These are phyloP conservation scores for Macrophya alboannulata DNA, from an alignment of 2,888 invertebrate species.

Conservation along the genomic window DNA sequence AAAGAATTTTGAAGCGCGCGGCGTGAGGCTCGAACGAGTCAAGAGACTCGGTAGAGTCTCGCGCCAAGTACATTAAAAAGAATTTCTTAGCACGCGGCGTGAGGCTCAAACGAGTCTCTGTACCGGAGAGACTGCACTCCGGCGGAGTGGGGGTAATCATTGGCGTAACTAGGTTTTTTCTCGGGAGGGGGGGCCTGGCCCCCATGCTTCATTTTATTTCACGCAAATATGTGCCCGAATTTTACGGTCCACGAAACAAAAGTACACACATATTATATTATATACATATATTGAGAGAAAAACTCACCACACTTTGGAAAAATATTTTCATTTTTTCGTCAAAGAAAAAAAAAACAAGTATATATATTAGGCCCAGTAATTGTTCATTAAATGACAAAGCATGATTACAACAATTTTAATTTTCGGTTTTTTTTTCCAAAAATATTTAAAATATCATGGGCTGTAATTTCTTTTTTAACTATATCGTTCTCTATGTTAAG, in stretches of 20 bases:
- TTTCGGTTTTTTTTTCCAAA: conserved; percentile 20
- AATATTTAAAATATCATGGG: conserved; percentile 2
- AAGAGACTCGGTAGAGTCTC: too few species aligned
- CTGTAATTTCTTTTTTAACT: conserved; percentile 4
- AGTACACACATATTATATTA: background rate
- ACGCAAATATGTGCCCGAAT: background rate
- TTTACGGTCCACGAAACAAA: background rate
- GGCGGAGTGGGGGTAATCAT: too few species aligned
- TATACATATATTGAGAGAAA: background rate
- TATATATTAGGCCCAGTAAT: too few species aligned
- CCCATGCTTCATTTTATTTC: background rate
- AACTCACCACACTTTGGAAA: too few species aligned
- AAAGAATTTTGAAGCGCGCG: too few species aligned
- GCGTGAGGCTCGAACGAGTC: too few species aligned
- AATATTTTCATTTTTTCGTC: too few species aligned
- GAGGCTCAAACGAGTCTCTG: too few species aligned
- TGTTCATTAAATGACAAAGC: background rate
- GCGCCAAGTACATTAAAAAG: too few species aligned
- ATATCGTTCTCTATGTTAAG: background rate
- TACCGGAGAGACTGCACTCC: too few species aligned
- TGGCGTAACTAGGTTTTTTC: background rate
- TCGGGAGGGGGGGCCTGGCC: background rate
- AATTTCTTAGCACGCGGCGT: too few species aligned
- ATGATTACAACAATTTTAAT: background rate
- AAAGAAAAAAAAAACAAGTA: too few species aligned